phyloP scores from a whole-genome alignment of 64 coral and sea anemone species.

The Exaiptasia diaphana region DNA sequence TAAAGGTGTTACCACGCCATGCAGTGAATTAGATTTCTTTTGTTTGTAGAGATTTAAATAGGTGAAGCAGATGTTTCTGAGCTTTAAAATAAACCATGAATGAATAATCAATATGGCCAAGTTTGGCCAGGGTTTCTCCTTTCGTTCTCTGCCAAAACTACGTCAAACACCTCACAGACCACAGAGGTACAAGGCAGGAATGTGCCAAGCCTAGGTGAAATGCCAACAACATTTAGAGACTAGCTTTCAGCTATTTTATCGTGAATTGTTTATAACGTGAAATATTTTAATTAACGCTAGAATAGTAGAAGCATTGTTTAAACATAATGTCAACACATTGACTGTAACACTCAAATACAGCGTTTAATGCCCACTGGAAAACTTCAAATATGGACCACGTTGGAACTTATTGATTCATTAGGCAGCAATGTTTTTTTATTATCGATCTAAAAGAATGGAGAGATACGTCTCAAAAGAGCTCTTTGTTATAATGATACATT shows the following conservation, averaged over 20 bases:
- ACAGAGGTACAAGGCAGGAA: neutral
- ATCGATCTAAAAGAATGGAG: slow-evolving; percentile 18
- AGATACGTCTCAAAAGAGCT: slow-evolving; percentile 4
- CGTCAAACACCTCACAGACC: slow-evolving; percentile 13
- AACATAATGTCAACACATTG: slow-evolving; percentile 99
- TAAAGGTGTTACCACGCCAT: slow-evolving; percentile 98
- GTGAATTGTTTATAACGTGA: slow-evolving; percentile 85
- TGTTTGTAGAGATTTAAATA: slow-evolving; percentile 99
- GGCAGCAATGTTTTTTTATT: slow-evolving; percentile 55
- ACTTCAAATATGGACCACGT: slow-evolving; percentile 70
- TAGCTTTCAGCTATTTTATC: slow-evolving; percentile 16
- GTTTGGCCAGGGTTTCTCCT: slow-evolving; percentile 37
- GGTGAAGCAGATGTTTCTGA: slow-evolving; percentile 99
- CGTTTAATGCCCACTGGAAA: slow-evolving; percentile 75
- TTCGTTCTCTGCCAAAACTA: slow-evolving; percentile 25
- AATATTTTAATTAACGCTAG: slow-evolving; percentile 98
- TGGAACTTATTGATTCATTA: slow-evolving; percentile 56
- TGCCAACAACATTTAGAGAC: slow-evolving; percentile 1
- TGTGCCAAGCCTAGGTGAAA: slow-evolving; percentile 2
- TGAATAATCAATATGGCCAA: slow-evolving; percentile 90
- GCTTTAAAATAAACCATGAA: slow-evolving; percentile 99
- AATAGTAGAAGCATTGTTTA: slow-evolving; percentile 86
- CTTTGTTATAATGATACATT: slow-evolving; percentile 6
- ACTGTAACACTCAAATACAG: slow-evolving; percentile 66
- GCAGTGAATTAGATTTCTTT: slow-evolving; percentile 99